Conservation (phyloP, 2,113 vertebrate genomes). For the Nerophis ophidion region DNA sequence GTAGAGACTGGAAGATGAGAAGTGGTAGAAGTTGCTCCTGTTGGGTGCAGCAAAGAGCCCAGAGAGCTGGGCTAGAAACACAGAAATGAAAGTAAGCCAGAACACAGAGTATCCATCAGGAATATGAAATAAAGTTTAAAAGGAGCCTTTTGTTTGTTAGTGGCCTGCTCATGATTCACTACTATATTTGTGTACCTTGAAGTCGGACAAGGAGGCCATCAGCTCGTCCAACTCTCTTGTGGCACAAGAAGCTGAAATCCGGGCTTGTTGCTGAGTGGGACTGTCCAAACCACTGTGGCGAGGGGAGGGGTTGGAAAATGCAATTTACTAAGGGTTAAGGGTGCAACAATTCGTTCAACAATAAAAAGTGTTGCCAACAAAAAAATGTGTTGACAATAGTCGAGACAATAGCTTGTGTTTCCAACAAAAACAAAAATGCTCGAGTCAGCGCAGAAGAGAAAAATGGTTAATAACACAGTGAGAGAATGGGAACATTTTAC, state of each 20-base stretch:
- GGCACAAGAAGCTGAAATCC: constrained; percentile 95
- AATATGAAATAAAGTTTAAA: constrained; percentile 10
- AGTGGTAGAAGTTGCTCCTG: constrained; percentile 42
- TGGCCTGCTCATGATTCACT: neutral
- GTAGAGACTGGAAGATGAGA: constrained; percentile 45
- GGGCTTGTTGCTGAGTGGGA: constrained; percentile 86
- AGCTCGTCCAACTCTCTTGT: constrained; percentile 95
- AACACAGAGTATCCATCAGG: constrained; percentile 36
- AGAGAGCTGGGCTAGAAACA: constrained; percentile 83
- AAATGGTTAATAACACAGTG: too few species aligned
- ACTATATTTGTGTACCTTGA: constrained; percentile 78
- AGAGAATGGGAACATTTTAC: too few species aligned
- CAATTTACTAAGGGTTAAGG: neutral
- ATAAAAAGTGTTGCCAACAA: too few species aligned
- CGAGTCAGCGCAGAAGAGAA: too few species aligned
- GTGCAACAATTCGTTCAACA: too few species aligned
- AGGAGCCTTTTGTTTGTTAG: neutral
- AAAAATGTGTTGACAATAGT: too few species aligned
- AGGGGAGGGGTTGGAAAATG: constrained; percentile 73
- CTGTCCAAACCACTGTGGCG: constrained; percentile 79
- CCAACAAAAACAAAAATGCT: too few species aligned
- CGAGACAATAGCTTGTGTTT: too few species aligned
- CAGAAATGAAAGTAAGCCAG: constrained; percentile 52
- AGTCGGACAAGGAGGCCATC: constrained; percentile 97
- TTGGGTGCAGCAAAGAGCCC: constrained; percentile 69